Conservation (phyloP, 2,888 invertebrate species). For the Eubasilissa splendida region DNA sequence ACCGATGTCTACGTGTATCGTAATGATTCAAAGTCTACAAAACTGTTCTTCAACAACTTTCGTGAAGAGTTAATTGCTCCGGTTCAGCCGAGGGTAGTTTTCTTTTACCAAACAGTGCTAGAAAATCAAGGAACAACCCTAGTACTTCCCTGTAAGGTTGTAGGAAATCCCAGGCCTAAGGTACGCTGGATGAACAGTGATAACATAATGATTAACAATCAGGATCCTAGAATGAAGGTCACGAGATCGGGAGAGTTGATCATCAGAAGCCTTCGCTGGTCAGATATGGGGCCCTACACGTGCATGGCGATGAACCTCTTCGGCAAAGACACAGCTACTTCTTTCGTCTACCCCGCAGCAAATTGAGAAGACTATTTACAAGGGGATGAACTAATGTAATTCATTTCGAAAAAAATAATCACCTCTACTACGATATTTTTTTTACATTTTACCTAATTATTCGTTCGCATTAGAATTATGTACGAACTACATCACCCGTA, state of each 20-base stretch:
- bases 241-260: constrained; percentile 84
- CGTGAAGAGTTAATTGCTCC: constrained; percentile 62
- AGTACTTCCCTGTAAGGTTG: constrained; percentile 80
- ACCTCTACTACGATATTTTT: too few species aligned
- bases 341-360: constrained; percentile 82
- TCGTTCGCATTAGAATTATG: too few species aligned
- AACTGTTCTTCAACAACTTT: constrained; percentile 64
- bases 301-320: constrained; percentile 82
- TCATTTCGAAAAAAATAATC: too few species aligned
- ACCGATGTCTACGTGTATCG: constrained; percentile 73
- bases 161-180: constrained; percentile 75
- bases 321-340: constrained; percentile 76
- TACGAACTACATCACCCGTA: too few species aligned
- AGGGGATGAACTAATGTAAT: too few species aligned
- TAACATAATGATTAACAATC: constrained; percentile 71
- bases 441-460: too few species aligned
- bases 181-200: constrained; percentile 79
- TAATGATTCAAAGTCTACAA: constrained; percentile 62
- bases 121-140: constrained; percentile 76
- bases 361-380: background rate
- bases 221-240: constrained; percentile 71
- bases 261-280: constrained; percentile 81
- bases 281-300: constrained; percentile 86
- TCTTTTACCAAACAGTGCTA: constrained; percentile 71
- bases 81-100: constrained; percentile 70